A percentile compares a stretch with the other conserved stretches of the same genome.
These are phyloP conservation scores for Scaeva pyrastri DNA, from an alignment of 2,888 invertebrate species.

Conservation along the genomic window DNA sequence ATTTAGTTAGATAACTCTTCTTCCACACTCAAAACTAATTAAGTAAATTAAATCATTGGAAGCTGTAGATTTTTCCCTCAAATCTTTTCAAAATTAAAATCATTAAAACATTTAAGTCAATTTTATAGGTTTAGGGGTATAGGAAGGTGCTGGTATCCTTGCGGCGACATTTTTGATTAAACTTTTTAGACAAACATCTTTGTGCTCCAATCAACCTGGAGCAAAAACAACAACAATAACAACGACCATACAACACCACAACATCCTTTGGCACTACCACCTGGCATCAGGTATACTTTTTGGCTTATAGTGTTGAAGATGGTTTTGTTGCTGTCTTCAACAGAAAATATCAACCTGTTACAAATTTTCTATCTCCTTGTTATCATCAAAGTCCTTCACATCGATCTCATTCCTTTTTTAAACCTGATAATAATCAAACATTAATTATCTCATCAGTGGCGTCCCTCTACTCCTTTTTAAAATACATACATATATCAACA, in stretches of 20 bases:
- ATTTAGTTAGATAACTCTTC: too few species aligned
- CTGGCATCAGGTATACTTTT: neutral
- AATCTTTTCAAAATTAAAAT: too few species aligned
- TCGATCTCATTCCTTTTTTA: conserved; percentile 32
- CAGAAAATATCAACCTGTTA: conserved; percentile 34
- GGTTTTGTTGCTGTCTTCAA: neutral
- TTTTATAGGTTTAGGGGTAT: too few species aligned
- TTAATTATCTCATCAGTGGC: conserved; percentile 51
- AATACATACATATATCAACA: too few species aligned
- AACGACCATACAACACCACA: too few species aligned
- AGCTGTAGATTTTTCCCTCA: too few species aligned
- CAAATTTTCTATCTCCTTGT: conserved; percentile 37
- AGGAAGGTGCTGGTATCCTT: neutral
- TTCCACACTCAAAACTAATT: too few species aligned
- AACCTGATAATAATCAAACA: conserved; percentile 65
- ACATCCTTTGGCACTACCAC: too few species aligned
- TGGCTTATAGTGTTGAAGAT: neutral
- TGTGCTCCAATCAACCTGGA: neutral
- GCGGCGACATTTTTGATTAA: conserved; percentile 13
- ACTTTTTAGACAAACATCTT: neutral
- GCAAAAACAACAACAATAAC: too few species aligned
- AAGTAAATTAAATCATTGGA: too few species aligned
- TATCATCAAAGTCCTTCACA: conserved; percentile 42
- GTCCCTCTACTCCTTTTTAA: too few species aligned
- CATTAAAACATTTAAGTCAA: too few species aligned